Base-by-base conservation (phyloP, 2,797 vertebrate genomes). In the Anguilla megastoma region DNA sequence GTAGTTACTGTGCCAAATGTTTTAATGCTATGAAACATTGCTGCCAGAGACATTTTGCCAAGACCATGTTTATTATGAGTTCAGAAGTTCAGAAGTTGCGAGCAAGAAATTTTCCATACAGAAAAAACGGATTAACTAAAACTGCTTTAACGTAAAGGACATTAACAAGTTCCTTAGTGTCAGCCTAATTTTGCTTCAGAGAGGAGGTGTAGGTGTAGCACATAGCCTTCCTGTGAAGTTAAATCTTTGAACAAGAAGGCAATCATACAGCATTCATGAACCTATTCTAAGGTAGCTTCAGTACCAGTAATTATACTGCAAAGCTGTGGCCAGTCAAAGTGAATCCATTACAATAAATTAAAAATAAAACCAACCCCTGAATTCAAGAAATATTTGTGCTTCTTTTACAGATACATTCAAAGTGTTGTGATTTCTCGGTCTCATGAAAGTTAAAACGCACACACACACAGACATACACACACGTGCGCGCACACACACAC, bases 241-340 rank as follows among this genome's bases (percentile, higher is more conserved):
- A 76, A 36, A 76, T 33, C 2, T 36, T 33, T 74, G 9, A 33
- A 41, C 3, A 14, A 16, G 71, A 76, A 41, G 33, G 33, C 41
- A 76, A 76, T 76, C n/a, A 18, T 76, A 76, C 12, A 76, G 71
- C 71, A 76, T 16, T 76, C 33, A 41, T 76, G 36, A 76, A 41
- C 71, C 71, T 74, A 14, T 74, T 76, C 33, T 16, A 33, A 76
- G 71, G 14, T 16, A 33, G 12, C 33, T 76, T 16, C 30, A 92
- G 88, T 90, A 86, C 89, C 89, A 87, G 86, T 89, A 91, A 93
- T 94, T 90, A 82, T 21, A 90, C 45, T 0, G 21, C 45, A 90
- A 33, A 76, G n/a, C 60, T 10, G 86, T 45, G 50, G 85, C 12
- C 1, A 3, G 48, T 79, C 76, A n/a, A 71, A 7, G 79, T 21